Evolutionary conservation across 2,888 invertebrate species (phyloP).

Genomic region (Limnephilus auricula): DNA sequence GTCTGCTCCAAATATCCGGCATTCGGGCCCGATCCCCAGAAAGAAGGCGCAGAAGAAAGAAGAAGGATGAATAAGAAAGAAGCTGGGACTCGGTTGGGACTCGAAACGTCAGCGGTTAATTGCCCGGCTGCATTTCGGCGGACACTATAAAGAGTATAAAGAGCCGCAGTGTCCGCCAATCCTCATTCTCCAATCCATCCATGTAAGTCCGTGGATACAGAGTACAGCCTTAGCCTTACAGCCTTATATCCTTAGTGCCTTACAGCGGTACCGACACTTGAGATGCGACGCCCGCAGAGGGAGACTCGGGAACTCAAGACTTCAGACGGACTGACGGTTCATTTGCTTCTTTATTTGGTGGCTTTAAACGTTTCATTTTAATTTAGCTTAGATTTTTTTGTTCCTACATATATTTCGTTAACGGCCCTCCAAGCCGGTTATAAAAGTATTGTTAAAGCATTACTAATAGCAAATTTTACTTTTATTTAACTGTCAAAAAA

Average conservation of each 20-base stretch:
- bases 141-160: conserved; percentile 26
- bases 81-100: neutral
- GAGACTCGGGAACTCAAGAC: neutral
- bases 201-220: neutral
- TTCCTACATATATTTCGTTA: too few relatives aligned
- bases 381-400: too few relatives aligned
- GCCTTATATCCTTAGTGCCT: too few relatives aligned
- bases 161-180: conserved; percentile 13
- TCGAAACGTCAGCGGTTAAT: conserved; percentile 50
- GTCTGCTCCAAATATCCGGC: conserved; percentile 25
- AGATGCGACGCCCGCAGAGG: neutral
- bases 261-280: neutral
- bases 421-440: too few relatives aligned
- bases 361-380: too few relatives aligned
- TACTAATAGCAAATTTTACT: too few relatives aligned
- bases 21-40: conserved; percentile 10
- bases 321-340: neutral
- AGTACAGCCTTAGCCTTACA: neutral
- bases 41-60: neutral
- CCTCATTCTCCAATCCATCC: conserved; percentile 34
- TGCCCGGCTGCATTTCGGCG: conserved; percentile 46
- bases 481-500: too few relatives aligned
- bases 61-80: neutral
- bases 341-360: neutral
- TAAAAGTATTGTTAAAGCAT: too few relatives aligned